These are phyloP conservation scores for Xerus inauris DNA, from an alignment of 2,113 vertebrate species.

Conservation along the genomic window DNA sequence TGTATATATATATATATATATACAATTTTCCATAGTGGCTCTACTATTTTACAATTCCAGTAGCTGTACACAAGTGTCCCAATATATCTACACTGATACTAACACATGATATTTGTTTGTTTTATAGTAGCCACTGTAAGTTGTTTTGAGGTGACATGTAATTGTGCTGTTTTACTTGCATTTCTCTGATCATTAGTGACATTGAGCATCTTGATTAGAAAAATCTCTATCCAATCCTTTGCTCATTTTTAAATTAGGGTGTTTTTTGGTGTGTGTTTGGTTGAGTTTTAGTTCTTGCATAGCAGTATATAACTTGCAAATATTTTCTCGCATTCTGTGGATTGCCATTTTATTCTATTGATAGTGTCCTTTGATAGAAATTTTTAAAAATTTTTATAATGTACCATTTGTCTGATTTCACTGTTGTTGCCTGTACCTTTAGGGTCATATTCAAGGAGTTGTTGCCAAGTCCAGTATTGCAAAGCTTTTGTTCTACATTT, in stretches of 20 bases:
- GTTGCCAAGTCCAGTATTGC: background rate
- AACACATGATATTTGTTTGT: background rate
- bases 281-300: background rate
- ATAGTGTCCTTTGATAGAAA: background rate
- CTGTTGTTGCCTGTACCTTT: background rate
- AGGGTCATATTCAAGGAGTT: background rate
- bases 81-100: background rate
- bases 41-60: background rate
- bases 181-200: background rate
- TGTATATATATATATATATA: too few relatives aligned
- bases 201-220: background rate
- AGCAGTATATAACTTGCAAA: background rate
- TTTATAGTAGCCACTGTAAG: background rate
- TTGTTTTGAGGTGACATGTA: background rate
- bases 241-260: background rate
- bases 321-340: background rate
- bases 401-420: background rate
- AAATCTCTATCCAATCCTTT: background rate
- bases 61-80: background rate
- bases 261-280: background rate
- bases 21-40: background rate
- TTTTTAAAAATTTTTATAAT: background rate
- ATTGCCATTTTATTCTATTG: background rate
- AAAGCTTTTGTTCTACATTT: background rate
- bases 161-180: background rate